Evolutionary conservation across 2,797 vertebrate genomes (phyloP).

Genomic region (Buceros bicornis): DNA sequence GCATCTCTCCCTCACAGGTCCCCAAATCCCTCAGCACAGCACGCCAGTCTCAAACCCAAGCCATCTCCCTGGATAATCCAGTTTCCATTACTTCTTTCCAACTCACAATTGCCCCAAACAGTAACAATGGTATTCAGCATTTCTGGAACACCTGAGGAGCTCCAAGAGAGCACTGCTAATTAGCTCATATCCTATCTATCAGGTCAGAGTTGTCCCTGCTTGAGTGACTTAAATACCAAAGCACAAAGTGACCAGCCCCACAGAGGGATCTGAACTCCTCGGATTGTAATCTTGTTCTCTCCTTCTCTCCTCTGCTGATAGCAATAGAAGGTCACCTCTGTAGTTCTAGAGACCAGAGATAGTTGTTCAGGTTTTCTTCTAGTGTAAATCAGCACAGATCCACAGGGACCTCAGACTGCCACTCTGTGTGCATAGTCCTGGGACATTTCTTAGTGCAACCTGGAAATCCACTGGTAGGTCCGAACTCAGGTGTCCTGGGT

Average conservation of each 20-base stretch:
- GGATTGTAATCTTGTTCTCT: background rate
- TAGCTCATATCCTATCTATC: background rate
- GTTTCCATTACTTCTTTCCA: background rate
- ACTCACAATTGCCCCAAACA: background rate
- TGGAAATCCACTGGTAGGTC: background rate
- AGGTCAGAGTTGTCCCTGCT: constrained; percentile 3
- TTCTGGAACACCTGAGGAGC: background rate
- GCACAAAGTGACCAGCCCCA: background rate
- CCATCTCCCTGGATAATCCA: background rate
- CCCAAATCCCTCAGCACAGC: background rate
- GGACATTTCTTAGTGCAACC: background rate
- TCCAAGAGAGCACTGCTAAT: background rate
- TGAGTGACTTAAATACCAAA: background rate
- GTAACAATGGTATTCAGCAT: background rate
- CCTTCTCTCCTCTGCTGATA: background rate
- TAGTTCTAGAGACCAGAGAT: background rate
- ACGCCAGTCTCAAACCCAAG: background rate
- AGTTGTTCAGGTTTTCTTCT: background rate
- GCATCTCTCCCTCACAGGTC: background rate
- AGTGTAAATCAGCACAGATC: background rate
- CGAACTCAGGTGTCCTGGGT: accelerated
- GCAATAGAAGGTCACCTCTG: background rate
- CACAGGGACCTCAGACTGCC: background rate
- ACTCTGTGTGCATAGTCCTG: background rate
- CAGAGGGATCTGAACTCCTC: background rate